A percentile compares a stretch with the other conserved stretches of the same genome.
Evolutionary conservation across 2,888 invertebrate species (phyloP).

Genomic region (Drosophila antonietae): DNA sequence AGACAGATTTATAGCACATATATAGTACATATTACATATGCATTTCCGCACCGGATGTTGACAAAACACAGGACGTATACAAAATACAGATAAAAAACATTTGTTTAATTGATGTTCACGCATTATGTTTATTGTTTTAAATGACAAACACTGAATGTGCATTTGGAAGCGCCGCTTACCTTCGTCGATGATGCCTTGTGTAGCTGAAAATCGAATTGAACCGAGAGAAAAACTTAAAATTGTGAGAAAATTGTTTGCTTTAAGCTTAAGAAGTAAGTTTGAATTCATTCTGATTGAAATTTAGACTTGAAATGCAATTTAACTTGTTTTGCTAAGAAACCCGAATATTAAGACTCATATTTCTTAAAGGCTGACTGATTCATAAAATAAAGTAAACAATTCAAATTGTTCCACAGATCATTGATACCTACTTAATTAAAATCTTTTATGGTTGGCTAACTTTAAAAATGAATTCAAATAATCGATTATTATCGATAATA

Average conservation of each 20-base stretch:
- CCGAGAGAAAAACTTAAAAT: slow-evolving; percentile 40
- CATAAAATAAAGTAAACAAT: background rate
- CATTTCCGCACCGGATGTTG: slow-evolving; percentile 21
- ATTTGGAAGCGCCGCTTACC: slow-evolving; percentile 68
- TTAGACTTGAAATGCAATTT: background rate
- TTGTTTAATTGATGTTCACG: background rate
- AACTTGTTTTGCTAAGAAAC: background rate
- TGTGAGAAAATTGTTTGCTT: slow-evolving; percentile 27
- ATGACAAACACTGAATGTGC: slow-evolving; percentile 23
- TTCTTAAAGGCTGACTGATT: background rate
- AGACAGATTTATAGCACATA: background rate
- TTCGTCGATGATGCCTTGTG: slow-evolving; percentile 80
- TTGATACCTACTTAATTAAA: no score
- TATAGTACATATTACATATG: background rate
- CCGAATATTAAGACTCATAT: background rate
- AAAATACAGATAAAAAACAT: slow-evolving; percentile 7
- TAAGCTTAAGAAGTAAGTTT: background rate
- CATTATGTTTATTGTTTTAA: background rate
- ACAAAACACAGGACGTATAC: slow-evolving; percentile 19
- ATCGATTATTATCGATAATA: background rate
- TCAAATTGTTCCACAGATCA: no score
- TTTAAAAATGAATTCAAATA: background rate
- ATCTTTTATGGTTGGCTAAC: background rate
- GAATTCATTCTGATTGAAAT: background rate
- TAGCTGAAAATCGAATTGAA: slow-evolving; percentile 62